These are phyloP conservation scores for Lycocorax pyrrhopterus DNA, from an alignment of 2,113 vertebrate genomes.

Conservation along the genomic window DNA sequence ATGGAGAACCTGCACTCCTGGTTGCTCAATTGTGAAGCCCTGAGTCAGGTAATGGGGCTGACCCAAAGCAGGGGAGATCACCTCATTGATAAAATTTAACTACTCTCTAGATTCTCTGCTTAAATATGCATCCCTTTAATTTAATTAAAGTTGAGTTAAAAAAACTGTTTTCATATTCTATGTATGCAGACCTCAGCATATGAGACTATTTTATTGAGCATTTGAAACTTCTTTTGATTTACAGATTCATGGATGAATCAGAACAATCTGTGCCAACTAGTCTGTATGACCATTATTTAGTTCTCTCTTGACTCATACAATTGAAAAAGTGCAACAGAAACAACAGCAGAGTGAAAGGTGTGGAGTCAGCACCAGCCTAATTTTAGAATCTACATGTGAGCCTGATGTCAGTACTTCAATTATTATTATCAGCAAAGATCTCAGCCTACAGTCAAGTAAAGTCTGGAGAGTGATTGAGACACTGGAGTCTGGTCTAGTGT, in stretches of 20 bases:
- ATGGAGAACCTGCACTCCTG: not conserved
- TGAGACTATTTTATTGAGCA: not conserved
- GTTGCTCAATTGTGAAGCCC: not conserved
- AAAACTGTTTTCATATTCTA: not conserved
- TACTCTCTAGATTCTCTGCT: not conserved
- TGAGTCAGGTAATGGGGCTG: not conserved
- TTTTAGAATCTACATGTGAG: not conserved
- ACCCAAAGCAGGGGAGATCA: not conserved
- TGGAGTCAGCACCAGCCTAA: not conserved
- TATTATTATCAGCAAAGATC: not conserved
- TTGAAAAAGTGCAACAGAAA: not conserved
- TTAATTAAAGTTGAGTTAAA: not conserved
- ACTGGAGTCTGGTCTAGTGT: not conserved
- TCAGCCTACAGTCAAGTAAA: not conserved
- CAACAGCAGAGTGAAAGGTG: not conserved
- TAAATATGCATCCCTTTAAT: not conserved
- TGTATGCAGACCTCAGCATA: not conserved
- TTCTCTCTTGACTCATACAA: not conserved
- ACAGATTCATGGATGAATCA: slow-evolving; percentile 11
- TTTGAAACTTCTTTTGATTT: slow-evolving; percentile 15
- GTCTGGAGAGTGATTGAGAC: not conserved
- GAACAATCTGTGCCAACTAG: not conserved
- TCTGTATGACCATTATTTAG: not conserved
- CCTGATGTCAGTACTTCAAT: not conserved
- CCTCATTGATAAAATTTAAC: not conserved